phyloP scores from a whole-genome alignment of 37 sponge, comb jelly and placozoan genomes.

The Chondrilla cf. caribensis region DNA sequence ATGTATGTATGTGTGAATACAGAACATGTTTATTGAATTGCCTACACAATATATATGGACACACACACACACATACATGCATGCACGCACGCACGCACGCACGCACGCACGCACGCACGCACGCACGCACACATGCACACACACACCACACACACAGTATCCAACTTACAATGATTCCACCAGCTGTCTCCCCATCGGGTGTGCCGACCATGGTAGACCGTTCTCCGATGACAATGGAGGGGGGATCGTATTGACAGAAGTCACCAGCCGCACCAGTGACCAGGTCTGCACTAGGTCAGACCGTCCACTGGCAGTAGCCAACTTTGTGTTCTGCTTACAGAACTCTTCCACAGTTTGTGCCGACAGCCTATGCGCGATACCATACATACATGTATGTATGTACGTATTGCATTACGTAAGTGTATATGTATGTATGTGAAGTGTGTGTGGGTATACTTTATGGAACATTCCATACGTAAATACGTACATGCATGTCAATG shows the following conservation, averaged over 20 bases:
- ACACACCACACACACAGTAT: not conserved
- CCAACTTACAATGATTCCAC: constrained; percentile 68
- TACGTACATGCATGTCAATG: no score
- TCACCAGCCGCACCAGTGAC: constrained; percentile 51
- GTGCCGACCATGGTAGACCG: constrained; percentile 57
- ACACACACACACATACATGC: no score
- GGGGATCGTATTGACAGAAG: not conserved
- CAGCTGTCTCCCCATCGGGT: constrained; percentile 67
- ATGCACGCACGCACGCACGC: no score
- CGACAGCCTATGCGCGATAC: not conserved
- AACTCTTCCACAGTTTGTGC: constrained; percentile 27
- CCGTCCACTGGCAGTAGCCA: constrained; percentile 35
- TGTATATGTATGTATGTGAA: no score
- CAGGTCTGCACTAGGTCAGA: constrained; percentile 67
- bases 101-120: no score
- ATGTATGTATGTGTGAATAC: no score
- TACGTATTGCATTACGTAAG: not conserved
- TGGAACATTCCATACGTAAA: no score
- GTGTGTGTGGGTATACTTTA: no score
- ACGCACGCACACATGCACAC: no score
- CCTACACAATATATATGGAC: no score
- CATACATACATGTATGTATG: not conserved
- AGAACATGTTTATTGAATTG: no score
- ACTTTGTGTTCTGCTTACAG: constrained; percentile 48
- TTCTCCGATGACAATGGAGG: constrained; percentile 20